Percentiles rank a stretch among this genome's conserved stretches.
Conservation (phyloP, 2,797 vertebrate genomes). For the Epinephelus awoara region DNA sequence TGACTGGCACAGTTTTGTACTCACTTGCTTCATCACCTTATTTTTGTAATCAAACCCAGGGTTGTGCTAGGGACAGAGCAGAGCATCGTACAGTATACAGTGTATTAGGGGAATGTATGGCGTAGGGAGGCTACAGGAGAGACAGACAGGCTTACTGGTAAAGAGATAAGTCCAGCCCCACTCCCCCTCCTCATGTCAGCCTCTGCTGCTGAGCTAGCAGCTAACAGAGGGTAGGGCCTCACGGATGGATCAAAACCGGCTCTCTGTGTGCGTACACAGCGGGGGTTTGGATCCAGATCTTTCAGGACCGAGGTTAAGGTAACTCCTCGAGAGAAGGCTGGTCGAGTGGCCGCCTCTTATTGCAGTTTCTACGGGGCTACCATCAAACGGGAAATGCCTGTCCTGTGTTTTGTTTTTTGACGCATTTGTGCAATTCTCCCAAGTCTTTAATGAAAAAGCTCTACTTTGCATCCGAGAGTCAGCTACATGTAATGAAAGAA, state of each 20-base stretch:
- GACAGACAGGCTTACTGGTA: constrained; percentile 40
- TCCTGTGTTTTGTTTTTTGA: constrained; percentile 47
- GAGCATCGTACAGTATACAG: constrained; percentile 67
- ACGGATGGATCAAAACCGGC: constrained; percentile 44
- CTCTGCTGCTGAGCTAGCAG: constrained; percentile 63
- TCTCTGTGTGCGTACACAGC: constrained; percentile 33
- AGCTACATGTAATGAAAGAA: constrained; percentile 54
- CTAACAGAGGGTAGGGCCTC: constrained; percentile 51
- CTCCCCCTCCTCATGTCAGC: constrained; percentile 46
- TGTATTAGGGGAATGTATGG: constrained; percentile 77
- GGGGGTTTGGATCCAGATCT: constrained; percentile 44
- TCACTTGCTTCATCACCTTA: constrained; percentile 85
- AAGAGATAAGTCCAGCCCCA: constrained; percentile 56
- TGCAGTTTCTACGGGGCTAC: constrained; percentile 65
- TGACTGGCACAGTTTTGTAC: constrained; percentile 83
- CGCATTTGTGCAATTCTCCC: constrained; percentile 80
- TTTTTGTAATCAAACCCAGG: constrained; percentile 82
- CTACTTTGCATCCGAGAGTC: constrained; percentile 65
- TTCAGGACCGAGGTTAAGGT: constrained; percentile 63
- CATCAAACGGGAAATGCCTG: constrained; percentile 59
- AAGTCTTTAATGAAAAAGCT: constrained; percentile 67
- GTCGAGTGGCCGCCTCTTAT: constrained; percentile 35
- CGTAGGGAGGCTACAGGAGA: constrained; percentile 56
- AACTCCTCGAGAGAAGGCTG: constrained; percentile 52
- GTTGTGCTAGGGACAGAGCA: constrained; percentile 67